Conservation (phyloP, 1,140 invertebrate genomes). For the Neomicropteryx cornuta region DNA sequence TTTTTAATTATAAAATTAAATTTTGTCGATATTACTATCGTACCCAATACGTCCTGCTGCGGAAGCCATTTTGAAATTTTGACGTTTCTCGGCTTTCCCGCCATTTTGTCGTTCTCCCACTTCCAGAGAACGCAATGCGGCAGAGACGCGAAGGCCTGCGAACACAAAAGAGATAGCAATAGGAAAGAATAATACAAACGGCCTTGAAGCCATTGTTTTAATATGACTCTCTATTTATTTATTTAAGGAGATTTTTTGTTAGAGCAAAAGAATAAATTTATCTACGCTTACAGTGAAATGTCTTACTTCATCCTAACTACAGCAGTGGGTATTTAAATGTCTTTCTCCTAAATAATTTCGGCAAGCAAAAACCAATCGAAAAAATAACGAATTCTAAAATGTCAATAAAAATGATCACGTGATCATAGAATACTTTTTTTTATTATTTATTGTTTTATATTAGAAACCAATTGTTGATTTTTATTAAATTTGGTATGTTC, state of each 20-base stretch:
- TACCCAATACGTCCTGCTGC: slow-evolving; percentile 35
- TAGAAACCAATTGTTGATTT: too few relatives aligned
- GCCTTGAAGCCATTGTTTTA: slow-evolving; percentile 16
- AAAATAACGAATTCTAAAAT: too few relatives aligned
- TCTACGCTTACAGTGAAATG: too few relatives aligned
- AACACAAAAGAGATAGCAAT: not conserved
- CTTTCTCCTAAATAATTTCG: too few relatives aligned
- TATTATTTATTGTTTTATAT: too few relatives aligned
- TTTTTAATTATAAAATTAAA: too few relatives aligned
- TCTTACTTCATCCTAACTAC: not conserved
- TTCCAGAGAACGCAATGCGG: slow-evolving; percentile 44
- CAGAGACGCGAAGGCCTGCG: slow-evolving; percentile 26
- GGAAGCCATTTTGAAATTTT: slow-evolving; percentile 39
- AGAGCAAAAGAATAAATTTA: too few relatives aligned
- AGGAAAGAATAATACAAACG: not conserved
- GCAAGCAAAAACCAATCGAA: too few relatives aligned
- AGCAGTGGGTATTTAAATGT: not conserved
- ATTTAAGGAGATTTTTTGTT: slow-evolving; percentile 8
- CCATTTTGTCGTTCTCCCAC: slow-evolving; percentile 28
- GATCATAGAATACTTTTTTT: too few relatives aligned
- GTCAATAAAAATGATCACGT: too few relatives aligned
- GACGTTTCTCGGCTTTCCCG: slow-evolving; percentile 33
- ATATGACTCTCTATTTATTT: slow-evolving; percentile 11
- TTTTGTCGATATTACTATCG: too few relatives aligned
- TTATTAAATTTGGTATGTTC: too few relatives aligned